These are phyloP conservation scores for Ypsolopha sequella DNA, from an alignment of 2,888 invertebrate species.

Conservation along the genomic window DNA sequence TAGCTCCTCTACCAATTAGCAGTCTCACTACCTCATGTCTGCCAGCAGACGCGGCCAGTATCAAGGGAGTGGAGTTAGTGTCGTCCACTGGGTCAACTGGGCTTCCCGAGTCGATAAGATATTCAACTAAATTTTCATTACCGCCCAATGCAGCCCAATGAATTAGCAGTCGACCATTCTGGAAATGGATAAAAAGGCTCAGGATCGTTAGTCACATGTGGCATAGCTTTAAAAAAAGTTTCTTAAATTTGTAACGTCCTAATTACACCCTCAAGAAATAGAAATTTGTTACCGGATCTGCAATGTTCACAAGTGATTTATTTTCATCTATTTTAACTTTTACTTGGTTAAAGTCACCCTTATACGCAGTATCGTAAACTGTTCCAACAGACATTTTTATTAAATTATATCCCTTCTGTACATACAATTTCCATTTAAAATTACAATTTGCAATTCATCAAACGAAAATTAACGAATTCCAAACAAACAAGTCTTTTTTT, in stretches of 20 bases:
- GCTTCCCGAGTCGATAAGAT: conserved; percentile 75
- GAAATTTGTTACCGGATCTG: conserved; percentile 35
- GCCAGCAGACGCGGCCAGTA: conserved; percentile 85
- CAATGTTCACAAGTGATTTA: conserved; percentile 24
- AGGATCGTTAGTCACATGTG: neutral
- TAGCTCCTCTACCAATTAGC: conserved; percentile 76
- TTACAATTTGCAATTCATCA: too few relatives aligned
- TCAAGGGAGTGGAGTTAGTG: conserved; percentile 81
- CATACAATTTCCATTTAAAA: too few relatives aligned
- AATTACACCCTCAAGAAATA: too few relatives aligned
- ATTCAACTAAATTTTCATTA: conserved; percentile 78
- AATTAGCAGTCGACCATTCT: conserved; percentile 79
- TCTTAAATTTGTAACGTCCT: too few relatives aligned
- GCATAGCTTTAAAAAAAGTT: too few relatives aligned
- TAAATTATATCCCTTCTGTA: too few relatives aligned
- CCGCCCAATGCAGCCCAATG: conserved; percentile 88
- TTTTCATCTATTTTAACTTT: conserved; percentile 73
- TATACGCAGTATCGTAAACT: conserved; percentile 77
- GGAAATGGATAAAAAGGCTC: conserved; percentile 20
- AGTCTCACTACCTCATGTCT: conserved; percentile 75
- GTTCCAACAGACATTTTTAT: conserved; percentile 50
- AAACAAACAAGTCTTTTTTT: too few relatives aligned
- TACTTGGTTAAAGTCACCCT: conserved; percentile 77
- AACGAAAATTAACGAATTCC: too few relatives aligned
- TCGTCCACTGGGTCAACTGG: conserved; percentile 81